Percentiles rank a stretch among this genome's conserved stretches.
These are phyloP conservation scores for Mercenaria mercenaria DNA, from an alignment of 1,140 invertebrate genomes.

Conservation along the genomic window DNA sequence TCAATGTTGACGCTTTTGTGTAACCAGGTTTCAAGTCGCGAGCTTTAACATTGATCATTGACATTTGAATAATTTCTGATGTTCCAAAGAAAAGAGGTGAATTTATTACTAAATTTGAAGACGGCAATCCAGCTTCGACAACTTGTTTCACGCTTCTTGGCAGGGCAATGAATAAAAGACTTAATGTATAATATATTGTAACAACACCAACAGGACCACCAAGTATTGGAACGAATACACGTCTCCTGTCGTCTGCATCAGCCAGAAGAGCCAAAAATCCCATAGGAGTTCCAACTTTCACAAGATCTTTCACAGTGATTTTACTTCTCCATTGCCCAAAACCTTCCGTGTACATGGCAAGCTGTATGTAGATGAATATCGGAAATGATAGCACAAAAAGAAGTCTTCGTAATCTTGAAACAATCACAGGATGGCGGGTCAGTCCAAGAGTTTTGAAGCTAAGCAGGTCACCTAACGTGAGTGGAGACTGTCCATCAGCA, in stretches of 20 bases:
- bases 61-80: background rate
- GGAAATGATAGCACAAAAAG: background rate
- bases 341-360: conserved; percentile 19
- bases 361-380: conserved; percentile 12
- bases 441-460: background rate
- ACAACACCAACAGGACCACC: conserved; percentile 30
- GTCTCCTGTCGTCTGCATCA: background rate
- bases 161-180: conserved; percentile 38
- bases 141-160: conserved; percentile 43
- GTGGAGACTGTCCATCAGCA: conserved; percentile 9
- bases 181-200: conserved; percentile 5
- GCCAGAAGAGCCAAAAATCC: conserved; percentile 37
- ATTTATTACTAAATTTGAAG: background rate
- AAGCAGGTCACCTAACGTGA: background rate
- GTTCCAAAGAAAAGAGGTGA: conserved; percentile 33
- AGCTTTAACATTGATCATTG: background rate
- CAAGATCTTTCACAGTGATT: conserved; percentile 19
- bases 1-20: background rate
- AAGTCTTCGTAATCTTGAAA: background rate
- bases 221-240: conserved; percentile 41
- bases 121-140: conserved; percentile 42
- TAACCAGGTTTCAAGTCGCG: conserved; percentile 1
- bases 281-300: background rate
- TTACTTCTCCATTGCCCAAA: background rate
- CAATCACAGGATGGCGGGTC: background rate